A percentile compares a stretch with the other conserved stretches of the same genome.
Evolutionary conservation across 1,140 invertebrate species (phyloP).

Genomic region (Campoletis sonorensis): DNA sequence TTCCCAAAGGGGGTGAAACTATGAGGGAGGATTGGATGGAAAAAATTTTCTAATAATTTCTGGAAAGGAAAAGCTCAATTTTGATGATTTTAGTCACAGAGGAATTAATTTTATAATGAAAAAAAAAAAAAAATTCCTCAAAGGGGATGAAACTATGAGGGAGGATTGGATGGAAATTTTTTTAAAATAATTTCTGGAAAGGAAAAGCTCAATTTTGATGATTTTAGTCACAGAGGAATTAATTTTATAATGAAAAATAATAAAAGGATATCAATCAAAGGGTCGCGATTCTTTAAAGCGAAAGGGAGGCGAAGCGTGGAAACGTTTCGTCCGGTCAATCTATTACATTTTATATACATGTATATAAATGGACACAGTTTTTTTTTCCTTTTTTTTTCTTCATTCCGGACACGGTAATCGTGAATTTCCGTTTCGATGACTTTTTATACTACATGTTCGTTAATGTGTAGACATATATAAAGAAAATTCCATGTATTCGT

Average conservation of each 20-base stretch:
- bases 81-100: too few species aligned
- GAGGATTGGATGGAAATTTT: too few species aligned
- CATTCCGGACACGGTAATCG: slow-evolving; percentile 73
- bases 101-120: too few species aligned
- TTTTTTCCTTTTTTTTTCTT: too few species aligned
- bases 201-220: too few species aligned
- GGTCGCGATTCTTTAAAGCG: slow-evolving; percentile 37
- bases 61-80: too few species aligned
- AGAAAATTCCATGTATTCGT: neutral
- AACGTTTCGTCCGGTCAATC: slow-evolving; percentile 74
- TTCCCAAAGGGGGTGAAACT: too few species aligned
- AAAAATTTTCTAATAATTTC: too few species aligned
- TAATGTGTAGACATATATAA: neutral
- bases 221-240: too few species aligned
- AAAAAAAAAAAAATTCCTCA: neutral
- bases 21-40: too few species aligned
- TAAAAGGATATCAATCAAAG: slow-evolving; percentile 3
- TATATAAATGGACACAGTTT: slow-evolving; percentile 39
- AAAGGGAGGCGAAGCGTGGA: slow-evolving; percentile 72
- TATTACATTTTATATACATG: neutral
- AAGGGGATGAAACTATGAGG: neutral
- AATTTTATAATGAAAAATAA: neutral
- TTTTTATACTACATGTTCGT: slow-evolving; percentile 24
- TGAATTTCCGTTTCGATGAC: slow-evolving; percentile 72
- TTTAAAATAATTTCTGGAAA: too few species aligned